Conservation (phyloP, 64 coral and sea anemone species). For the Montipora cactus region DNA sequence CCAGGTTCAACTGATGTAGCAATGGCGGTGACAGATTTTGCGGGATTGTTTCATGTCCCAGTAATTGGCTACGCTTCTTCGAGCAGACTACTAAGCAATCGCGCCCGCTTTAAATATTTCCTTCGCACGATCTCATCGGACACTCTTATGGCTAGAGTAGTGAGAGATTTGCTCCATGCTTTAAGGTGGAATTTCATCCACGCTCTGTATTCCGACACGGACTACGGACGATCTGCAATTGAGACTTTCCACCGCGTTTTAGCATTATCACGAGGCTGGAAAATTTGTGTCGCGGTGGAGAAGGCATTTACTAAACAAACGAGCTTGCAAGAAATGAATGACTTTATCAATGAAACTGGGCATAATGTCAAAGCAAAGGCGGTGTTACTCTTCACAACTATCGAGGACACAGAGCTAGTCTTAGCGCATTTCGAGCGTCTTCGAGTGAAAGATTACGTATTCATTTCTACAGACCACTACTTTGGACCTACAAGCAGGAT, state of each 20-base stretch:
- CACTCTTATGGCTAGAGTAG: conserved; percentile 66
- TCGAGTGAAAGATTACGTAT: conserved; percentile 80
- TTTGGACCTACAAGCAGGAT: conserved; percentile 55
- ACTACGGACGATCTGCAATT: conserved; percentile 85
- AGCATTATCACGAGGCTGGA: conserved; percentile 10
- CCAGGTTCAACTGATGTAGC: conserved; percentile 73
- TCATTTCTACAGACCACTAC: conserved; percentile 78
- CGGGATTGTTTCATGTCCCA: conserved; percentile 82
- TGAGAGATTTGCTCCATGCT: conserved; percentile 74
- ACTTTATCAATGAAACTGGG: conserved; percentile 43
- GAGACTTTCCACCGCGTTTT: conserved; percentile 80
- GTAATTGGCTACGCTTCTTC: conserved; percentile 79
- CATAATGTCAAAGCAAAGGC: conserved; percentile 50
- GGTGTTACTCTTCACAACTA: conserved; percentile 80
- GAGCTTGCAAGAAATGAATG: conserved; percentile 21
- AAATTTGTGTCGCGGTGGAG: conserved; percentile 78
- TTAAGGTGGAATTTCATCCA: conserved; percentile 89
- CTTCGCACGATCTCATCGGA: conserved; percentile 86
- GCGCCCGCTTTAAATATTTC: conserved; percentile 89
- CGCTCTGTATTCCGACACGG: conserved; percentile 88
- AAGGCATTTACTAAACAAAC: conserved; percentile 76
- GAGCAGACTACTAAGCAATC: conserved; percentile 85
- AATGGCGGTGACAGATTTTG: conserved; percentile 83
- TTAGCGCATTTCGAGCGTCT: conserved; percentile 59
- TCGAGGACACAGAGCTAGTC: conserved; percentile 76